Evolutionary conservation across 92 coral and sea anemone species (phyloP), one percentile per base, ranked within the genome.

Genomic region (Siderastrea radians): DNA sequence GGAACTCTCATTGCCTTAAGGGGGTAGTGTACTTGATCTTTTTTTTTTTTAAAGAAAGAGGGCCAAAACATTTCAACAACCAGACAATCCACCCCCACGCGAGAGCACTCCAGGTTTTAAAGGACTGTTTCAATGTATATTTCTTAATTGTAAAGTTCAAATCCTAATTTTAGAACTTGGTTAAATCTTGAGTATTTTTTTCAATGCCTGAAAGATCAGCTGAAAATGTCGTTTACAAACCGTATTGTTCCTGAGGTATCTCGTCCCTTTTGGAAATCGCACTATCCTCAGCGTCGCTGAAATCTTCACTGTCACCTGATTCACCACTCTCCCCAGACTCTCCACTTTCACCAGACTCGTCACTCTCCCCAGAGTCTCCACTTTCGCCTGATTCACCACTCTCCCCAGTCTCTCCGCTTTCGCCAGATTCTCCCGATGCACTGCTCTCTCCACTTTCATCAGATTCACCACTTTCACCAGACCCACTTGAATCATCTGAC

Each of bases 371-470:
- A 10, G 75, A 75, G 3, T 77, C 93, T 3, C 89, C 96, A 45
- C 92, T 87, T 51, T 91, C 96, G 12, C 84, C 96, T 14, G 87
- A 88, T 3, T 92, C 90, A 47, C 69, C 93, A 17, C 81, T 74
- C 6, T 86, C 93, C 0, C 81, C 68, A 9, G 91, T 84, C 10
- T 86, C 90, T 16, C 79, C 93, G 26, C 87, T 72, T 47, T 80
- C 84, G 15, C 75, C 91, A 3, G 86, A 78, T 15, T 85, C 90
- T 4, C 38, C 79, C 11, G 76, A 65, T n/a, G 63, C 71, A 49
- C 78, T 79, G 26, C 85, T 80, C 38, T 83, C 87, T 17, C 65
- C 86, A 47, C 86, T 79, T 17, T 74, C 91, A 4, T 61, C 88
- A 8, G 69, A 75, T 46, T 49, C 63, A 7, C 80, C 62, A 26